Percentiles rank a stretch among this genome's conserved stretches.
Conservation (phyloP, 92 coral and sea anemone genomes). For the Plumapathes pennacea region DNA sequence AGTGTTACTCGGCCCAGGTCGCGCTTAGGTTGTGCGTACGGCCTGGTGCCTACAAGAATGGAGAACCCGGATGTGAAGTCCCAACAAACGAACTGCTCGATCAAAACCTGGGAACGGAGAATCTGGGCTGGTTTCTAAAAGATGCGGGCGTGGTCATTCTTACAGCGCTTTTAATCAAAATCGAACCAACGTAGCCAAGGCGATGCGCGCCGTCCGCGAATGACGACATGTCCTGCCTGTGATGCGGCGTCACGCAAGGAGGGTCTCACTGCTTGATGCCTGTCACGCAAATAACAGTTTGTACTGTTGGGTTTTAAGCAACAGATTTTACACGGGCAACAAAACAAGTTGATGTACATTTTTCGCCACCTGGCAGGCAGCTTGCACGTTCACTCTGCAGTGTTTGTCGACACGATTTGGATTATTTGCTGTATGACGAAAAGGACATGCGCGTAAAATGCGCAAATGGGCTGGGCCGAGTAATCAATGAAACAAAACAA, state of each 20-base stretch:
- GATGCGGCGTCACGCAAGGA: background rate
- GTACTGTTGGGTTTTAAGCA: too few species aligned
- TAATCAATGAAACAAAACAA: too few species aligned
- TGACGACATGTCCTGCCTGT: background rate
- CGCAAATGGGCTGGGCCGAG: too few species aligned
- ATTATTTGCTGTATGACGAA: too few species aligned
- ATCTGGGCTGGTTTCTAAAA: conserved; percentile 76
- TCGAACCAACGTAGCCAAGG: conserved; percentile 56
- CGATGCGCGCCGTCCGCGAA: background rate
- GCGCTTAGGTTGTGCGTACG: conserved; percentile 88
- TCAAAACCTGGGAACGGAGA: conserved; percentile 78
- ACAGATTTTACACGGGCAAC: too few species aligned
- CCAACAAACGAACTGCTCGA: conserved; percentile 75
- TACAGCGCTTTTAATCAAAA: conserved; percentile 64
- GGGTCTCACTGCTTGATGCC: too few species aligned
- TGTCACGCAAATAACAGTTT: too few species aligned
- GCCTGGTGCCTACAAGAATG: conserved; percentile 85
- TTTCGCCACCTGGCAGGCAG: too few species aligned
- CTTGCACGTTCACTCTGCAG: too few species aligned
- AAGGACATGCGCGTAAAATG: too few species aligned
- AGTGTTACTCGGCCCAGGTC: conserved; percentile 71
- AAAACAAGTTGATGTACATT: too few species aligned
- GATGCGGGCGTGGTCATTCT: conserved; percentile 66
- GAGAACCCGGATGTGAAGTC: conserved; percentile 47
- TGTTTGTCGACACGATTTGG: too few species aligned